Percentiles rank a stretch among this genome's conserved stretches.
Conservation (phyloP, 2,797 vertebrate genomes). For the Neoniphon sammara region DNA sequence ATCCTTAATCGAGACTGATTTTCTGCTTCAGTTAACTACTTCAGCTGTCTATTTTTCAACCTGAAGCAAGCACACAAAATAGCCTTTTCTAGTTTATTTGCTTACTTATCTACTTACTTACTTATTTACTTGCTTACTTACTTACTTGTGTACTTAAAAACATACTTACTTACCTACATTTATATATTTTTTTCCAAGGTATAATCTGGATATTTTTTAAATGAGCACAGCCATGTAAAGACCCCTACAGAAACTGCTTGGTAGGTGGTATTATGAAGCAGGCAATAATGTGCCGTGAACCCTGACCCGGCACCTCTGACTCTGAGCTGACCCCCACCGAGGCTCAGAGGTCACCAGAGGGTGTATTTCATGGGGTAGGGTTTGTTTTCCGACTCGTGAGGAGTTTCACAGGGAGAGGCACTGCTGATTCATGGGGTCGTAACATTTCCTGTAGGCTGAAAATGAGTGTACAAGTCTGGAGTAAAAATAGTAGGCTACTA, state of each 20-base stretch:
- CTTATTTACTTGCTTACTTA: too few species aligned
- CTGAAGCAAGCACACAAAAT: too few species aligned
- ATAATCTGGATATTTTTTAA: not conserved
- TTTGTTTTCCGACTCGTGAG: slow-evolving; percentile 70
- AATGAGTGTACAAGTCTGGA: slow-evolving; percentile 72
- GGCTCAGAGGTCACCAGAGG: slow-evolving; percentile 58
- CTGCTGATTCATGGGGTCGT: slow-evolving; percentile 72
- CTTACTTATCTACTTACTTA: too few species aligned
- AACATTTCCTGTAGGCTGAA: slow-evolving; percentile 77
- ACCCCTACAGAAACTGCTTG: not conserved
- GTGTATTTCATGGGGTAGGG: slow-evolving; percentile 55
- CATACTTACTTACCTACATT: too few species aligned
- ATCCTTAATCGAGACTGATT: not conserved
- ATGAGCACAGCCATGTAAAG: not conserved
- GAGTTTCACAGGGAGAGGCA: slow-evolving; percentile 53
- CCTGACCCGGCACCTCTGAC: slow-evolving; percentile 60
- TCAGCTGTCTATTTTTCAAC: too few species aligned
- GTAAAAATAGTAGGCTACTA: slow-evolving; percentile 77
- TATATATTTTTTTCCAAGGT: too few species aligned
- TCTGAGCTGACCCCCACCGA: slow-evolving; percentile 60
- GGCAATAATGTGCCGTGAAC: slow-evolving; percentile 43
- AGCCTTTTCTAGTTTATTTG: too few species aligned
- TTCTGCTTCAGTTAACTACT: too few species aligned
- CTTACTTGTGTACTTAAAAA: too few species aligned
- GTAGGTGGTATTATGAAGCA: slow-evolving; percentile 60